Base-by-base conservation (phyloP, 2,797 vertebrate species). In the Semaprochilodus insignis region DNA sequence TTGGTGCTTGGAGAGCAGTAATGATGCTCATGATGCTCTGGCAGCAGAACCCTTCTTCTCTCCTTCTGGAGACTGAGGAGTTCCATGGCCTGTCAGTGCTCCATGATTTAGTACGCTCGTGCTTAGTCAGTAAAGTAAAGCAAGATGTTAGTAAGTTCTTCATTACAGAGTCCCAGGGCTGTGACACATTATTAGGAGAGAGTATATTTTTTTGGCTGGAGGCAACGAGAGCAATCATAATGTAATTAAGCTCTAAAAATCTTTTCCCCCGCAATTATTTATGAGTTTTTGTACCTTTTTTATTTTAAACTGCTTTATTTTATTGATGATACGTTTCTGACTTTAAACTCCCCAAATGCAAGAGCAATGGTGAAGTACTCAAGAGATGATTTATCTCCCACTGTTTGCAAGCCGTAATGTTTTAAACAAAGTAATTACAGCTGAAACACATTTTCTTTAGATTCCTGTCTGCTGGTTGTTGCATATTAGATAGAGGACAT, bases 11-110 rank as follows among this genome's bases (percentile, higher is more conserved):
- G 17, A 69, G 3, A 44, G 36, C 66, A 40, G 11, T 44, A 67
- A 40, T 57, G 59, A 76, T 82, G 79, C 75, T 67, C 17, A 40
- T 21, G 65, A 67, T 40, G 80, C 72, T 70, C 60, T 81, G 66
- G 36, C 75, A 44, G 23, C 27, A 31, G n/a, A 44, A 60, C 48
- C 13, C 19, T 25, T 77, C 57, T 19, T 27, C 34, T 44, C 75
- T 77, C 31, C 23, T 69, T 85, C 82, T 80, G 84, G 86, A 81
- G 48, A 70, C 63, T 23, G 67, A 51, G 62, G 23, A 81, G 88
- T 80, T 67, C 76, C 6, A 25, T 65, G 23, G 51, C 34, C 34
- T 34, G 52, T 60, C 77, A 48, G 19, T 31, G 77, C 34, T 69
- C 55, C 8, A 5, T 66, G 40, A 69, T 74, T 78, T 74, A 74